phyloP scores from a whole-genome alignment of 1,140 invertebrate species.

The Heliothis subflexa region DNA sequence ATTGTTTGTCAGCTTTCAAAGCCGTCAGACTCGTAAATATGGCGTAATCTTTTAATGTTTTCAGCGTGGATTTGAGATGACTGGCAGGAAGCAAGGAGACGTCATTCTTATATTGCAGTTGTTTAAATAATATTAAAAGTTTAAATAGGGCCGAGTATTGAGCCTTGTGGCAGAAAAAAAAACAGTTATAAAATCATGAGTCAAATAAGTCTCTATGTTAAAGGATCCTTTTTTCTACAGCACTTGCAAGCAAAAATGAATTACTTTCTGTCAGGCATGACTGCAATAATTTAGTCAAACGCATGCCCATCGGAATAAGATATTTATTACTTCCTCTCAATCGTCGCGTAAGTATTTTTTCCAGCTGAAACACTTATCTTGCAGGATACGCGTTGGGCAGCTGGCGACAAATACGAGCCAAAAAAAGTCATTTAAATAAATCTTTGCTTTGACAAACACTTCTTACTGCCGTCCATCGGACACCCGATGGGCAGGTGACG shows the following conservation, averaged over 20 bases:
- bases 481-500: conserved; percentile 36
- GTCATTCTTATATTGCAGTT: not conserved
- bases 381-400: conserved; percentile 32
- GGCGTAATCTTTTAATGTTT: conserved; percentile 44
- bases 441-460: conserved; percentile 28
- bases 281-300: conserved; percentile 14
- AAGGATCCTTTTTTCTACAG: not conserved
- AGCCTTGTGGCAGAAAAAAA: not conserved
- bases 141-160: not conserved
- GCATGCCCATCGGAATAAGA: not conserved
- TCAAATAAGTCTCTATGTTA: not conserved
- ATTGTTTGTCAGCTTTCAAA: conserved; percentile 31
- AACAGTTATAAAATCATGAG: not conserved
- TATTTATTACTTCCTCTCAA: conserved; percentile 34
- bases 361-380: conserved; percentile 26
- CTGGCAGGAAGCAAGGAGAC: conserved; percentile 8
- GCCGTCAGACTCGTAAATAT: conserved; percentile 26
- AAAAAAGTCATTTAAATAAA: conserved; percentile 21
- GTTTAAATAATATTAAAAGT: too few relatives aligned
- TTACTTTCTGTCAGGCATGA: conserved; percentile 14
- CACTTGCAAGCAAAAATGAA: conserved; percentile 14
- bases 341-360: conserved; percentile 1
- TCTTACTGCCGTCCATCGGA: conserved; percentile 1
- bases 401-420: conserved; percentile 8
- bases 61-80: conserved; percentile 14